phyloP scores from a whole-genome alignment of 2,113 vertebrate species.

The Synchiropus splendidus region DNA sequence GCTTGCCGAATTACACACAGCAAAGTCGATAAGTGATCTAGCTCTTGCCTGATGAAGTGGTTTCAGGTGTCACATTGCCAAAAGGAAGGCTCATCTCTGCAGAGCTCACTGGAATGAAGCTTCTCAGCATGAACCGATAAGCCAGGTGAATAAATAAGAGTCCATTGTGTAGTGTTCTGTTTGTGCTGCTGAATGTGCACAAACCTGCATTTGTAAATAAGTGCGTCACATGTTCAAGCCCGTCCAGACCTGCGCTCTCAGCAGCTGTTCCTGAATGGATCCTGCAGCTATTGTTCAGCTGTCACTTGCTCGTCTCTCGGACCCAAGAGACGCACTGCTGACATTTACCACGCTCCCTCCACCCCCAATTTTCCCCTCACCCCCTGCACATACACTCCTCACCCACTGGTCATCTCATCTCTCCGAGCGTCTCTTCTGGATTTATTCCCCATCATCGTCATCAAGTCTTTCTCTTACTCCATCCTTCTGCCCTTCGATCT shows the following conservation, averaged over 20 bases:
- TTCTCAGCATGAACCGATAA: too few relatives aligned
- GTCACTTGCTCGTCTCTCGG: constrained; percentile 57
- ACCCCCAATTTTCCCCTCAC: constrained; percentile 19
- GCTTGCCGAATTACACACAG: too few relatives aligned
- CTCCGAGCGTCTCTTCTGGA: too few relatives aligned
- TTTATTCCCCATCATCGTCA: constrained; percentile 19
- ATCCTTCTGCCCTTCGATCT: constrained; percentile 10
- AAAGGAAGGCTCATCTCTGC: constrained; percentile 9
- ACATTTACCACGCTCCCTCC: constrained; percentile 52
- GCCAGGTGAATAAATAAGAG: too few relatives aligned
- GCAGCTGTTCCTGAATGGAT: constrained; percentile 55
- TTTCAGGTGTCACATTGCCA: constrained; percentile 10
- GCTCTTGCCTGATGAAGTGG: constrained; percentile 16
- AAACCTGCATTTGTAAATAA: constrained; percentile 12
- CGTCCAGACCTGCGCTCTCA: constrained; percentile 33
- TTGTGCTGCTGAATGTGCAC: background rate
- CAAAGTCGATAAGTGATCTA: constrained; percentile 55
- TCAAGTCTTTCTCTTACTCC: constrained; percentile 31
- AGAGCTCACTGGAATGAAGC: background rate
- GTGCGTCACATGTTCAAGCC: constrained; percentile 19
- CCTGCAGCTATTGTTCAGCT: constrained; percentile 59
- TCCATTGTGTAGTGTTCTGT: background rate
- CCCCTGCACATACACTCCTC: constrained; percentile 16
- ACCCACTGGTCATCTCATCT: constrained; percentile 24
- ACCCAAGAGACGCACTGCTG: constrained; percentile 62